A percentile compares a stretch with the other conserved stretches of the same genome.
phyloP scores from a whole-genome alignment of 2,797 vertebrate genomes.

The Sparidentex hasta region DNA sequence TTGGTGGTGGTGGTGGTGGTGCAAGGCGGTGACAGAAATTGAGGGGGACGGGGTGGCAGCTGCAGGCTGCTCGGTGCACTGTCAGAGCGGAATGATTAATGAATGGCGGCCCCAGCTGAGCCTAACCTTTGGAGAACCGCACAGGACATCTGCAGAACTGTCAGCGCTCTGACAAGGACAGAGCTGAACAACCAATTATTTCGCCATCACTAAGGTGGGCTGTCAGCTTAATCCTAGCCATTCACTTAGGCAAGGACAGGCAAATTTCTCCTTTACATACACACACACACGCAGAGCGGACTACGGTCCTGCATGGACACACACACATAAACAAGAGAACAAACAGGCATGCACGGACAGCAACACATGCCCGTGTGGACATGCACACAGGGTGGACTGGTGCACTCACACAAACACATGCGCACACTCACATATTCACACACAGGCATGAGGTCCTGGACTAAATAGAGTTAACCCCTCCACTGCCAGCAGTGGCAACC shows the following conservation, averaged over 20 bases:
- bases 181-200: conserved; percentile 99
- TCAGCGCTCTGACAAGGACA: conserved; percentile 99
- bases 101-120: conserved; percentile 98
- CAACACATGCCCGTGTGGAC: conserved; percentile 74
- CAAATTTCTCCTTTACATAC: conserved; percentile 99
- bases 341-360: conserved; percentile 67
- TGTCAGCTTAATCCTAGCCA: conserved; percentile 99
- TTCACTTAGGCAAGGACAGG: conserved; percentile 99
- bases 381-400: conserved; percentile 69
- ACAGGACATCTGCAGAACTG: conserved; percentile 99
- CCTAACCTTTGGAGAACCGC: conserved; percentile 99
- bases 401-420: conserved; percentile 50
- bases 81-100: conserved; percentile 99
- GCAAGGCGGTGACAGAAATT: conserved; percentile 90
- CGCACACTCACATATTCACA: conserved; percentile 71
- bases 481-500: conserved; percentile 70
- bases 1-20: conserved; percentile 79
- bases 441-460: conserved; percentile 71
- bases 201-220: conserved; percentile 99
- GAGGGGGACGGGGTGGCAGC: conserved; percentile 95
- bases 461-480: conserved; percentile 93
- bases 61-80: conserved; percentile 97
- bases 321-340: conserved; percentile 66
- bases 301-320: conserved; percentile 67
- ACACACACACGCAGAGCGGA: conserved; percentile 67